A percentile compares a stretch with the other conserved stretches of the same genome.
Evolutionary conservation across 2,113 vertebrate species (phyloP).

Genomic region (Laterallus jamaicensis): DNA sequence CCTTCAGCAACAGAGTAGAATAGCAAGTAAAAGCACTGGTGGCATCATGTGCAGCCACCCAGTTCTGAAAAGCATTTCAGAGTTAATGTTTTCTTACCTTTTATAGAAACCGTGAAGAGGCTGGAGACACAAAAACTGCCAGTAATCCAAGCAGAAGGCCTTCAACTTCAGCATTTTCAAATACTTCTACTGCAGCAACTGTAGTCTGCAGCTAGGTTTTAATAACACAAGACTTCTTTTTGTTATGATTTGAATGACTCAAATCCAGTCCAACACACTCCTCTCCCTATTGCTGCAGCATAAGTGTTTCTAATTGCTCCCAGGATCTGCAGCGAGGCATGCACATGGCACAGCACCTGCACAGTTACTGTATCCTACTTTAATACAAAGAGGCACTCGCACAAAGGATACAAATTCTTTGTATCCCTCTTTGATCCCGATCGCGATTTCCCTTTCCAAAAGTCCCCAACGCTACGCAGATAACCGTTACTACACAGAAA

Average conservation of each 20-base stretch:
- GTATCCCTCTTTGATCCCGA: neutral
- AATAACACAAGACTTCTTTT: neutral
- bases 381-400: conserved; percentile 66
- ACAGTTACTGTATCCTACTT: conserved; percentile 19
- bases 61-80: neutral
- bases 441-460: neutral
- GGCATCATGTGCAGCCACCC: neutral
- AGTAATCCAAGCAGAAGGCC: conserved; percentile 97
- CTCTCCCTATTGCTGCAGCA: neutral
- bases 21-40: neutral
- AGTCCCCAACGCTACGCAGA: neutral
- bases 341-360: conserved; percentile 74
- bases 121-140: conserved; percentile 95
- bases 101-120: conserved; percentile 91
- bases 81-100: conserved; percentile 81
- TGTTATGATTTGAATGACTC: neutral
- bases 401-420: conserved; percentile 65
- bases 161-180: conserved; percentile 93
- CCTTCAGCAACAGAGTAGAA: neutral
- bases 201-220: neutral
- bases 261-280: neutral
- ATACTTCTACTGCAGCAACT: neutral
- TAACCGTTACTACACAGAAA: neutral
- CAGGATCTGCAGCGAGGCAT: neutral
- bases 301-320: neutral